A percentile compares a stretch with the other conserved stretches of the same genome.
phyloP scores from a whole-genome alignment of 1,140 invertebrate genomes.

The Lepidostoma basale region DNA sequence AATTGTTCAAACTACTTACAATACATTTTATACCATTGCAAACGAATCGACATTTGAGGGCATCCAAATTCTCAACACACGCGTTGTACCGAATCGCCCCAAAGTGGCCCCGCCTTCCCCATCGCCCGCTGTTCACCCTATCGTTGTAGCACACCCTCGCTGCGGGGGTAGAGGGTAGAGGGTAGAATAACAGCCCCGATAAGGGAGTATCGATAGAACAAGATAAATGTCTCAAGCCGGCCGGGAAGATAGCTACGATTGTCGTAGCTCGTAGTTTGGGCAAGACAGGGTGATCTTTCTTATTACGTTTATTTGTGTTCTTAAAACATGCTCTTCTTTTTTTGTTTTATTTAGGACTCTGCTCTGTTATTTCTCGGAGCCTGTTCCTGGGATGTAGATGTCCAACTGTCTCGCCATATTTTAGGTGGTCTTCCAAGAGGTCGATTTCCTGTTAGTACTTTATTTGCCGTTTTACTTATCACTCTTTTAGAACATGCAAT shows the following conservation, averaged over 20 bases:
- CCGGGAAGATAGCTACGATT: conserved; percentile 38
- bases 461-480: too few relatives aligned
- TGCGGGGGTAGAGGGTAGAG: neutral
- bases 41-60: neutral
- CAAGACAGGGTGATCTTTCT: conserved; percentile 15
- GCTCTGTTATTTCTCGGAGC: too few relatives aligned
- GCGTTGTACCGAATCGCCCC: neutral
- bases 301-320: neutral
- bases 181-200: conserved; percentile 42
- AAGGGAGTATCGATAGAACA: conserved; percentile 45
- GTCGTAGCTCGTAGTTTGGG: conserved; percentile 13
- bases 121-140: neutral
- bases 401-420: too few relatives aligned
- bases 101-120: neutral
- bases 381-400: too few relatives aligned
- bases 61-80: neutral
- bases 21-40: too few relatives aligned
- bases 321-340: too few relatives aligned
- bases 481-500: too few relatives aligned
- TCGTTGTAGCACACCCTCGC: neutral
- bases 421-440: too few relatives aligned
- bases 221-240: conserved; percentile 43
- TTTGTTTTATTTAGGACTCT: too few relatives aligned
- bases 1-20: too few relatives aligned
- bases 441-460: too few relatives aligned